Evolutionary conservation across 2,797 vertebrate genomes (phyloP).

Genomic region (Arctocebus calabarensis): DNA sequence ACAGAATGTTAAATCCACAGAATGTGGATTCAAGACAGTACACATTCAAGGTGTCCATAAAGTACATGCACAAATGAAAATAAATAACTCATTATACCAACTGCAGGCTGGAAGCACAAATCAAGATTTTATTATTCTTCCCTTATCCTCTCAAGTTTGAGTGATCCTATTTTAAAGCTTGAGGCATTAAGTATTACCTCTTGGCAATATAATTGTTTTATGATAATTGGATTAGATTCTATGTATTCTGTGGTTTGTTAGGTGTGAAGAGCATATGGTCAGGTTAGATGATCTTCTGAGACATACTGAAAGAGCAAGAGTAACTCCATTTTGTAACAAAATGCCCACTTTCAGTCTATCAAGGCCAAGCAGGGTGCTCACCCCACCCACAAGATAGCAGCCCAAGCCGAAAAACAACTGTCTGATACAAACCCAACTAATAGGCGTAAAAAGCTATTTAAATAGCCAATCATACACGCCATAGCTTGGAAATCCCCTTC

Average conservation of each 20-base stretch:
- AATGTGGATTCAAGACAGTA: background rate
- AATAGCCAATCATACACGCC: too few relatives aligned
- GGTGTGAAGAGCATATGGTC: background rate
- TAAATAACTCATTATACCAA: too few relatives aligned
- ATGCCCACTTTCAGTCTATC: too few relatives aligned
- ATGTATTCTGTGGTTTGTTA: background rate
- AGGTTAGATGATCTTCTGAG: background rate
- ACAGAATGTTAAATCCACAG: conserved; percentile 40
- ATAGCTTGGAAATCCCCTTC: too few relatives aligned
- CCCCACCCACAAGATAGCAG: too few relatives aligned
- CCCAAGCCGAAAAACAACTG: too few relatives aligned
- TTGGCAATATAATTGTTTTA: background rate
- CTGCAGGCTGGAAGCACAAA: background rate
- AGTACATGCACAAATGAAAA: too few relatives aligned
- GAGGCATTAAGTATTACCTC: background rate
- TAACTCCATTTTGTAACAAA: too few relatives aligned
- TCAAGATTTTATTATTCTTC: background rate
- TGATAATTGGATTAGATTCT: background rate
- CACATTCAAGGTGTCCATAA: too few relatives aligned
- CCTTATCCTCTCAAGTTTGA: background rate
- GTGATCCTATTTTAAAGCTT: background rate
- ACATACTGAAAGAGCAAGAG: background rate
- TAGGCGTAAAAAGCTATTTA: too few relatives aligned
- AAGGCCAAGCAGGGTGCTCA: too few relatives aligned
- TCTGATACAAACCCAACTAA: too few relatives aligned